Conservation (phyloP, 2,888 invertebrate genomes). For the Spialia ferax region DNA sequence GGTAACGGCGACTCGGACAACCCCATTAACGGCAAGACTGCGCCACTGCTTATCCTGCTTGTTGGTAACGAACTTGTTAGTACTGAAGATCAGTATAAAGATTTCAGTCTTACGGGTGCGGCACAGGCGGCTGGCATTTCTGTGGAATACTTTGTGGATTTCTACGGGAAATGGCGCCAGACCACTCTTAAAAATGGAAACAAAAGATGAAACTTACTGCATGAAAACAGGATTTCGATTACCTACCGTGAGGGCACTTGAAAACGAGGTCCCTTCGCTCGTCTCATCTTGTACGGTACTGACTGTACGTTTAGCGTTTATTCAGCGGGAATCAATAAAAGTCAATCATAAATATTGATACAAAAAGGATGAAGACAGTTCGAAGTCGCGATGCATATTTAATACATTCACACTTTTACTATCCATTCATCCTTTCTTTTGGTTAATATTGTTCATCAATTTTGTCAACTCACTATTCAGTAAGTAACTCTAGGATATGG, state of each 20-base stretch:
- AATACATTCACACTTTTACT: not conserved
- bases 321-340: slow-evolving; percentile 25
- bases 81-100: slow-evolving; percentile 81
- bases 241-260: slow-evolving; percentile 53
- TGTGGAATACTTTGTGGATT: slow-evolving; percentile 93
- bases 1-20: slow-evolving; percentile 72
- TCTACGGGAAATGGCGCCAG: slow-evolving; percentile 95
- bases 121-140: slow-evolving; percentile 93
- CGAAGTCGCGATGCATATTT: slow-evolving; percentile 15
- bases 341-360: slow-evolving; percentile 26
- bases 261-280: slow-evolving; percentile 19
- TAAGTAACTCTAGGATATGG: not conserved
- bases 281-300: slow-evolving; percentile 27
- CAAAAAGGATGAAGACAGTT: slow-evolving; percentile 14
- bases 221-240: slow-evolving; percentile 60
- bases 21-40: slow-evolving; percentile 67
- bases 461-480: not conserved
- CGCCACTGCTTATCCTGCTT: slow-evolving; percentile 91
- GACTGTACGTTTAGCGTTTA: slow-evolving; percentile 31
- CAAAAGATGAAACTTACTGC: slow-evolving; percentile 73
- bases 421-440: not conserved
- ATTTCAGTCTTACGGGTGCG: slow-evolving; percentile 92
- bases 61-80: slow-evolving; percentile 86
- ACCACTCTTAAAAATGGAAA: slow-evolving; percentile 81
- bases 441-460: not conserved